Percentiles rank a stretch among this genome's conserved stretches.
Evolutionary conservation across 2,113 vertebrate species (phyloP).

Genomic region (Podarcis muralis): DNA sequence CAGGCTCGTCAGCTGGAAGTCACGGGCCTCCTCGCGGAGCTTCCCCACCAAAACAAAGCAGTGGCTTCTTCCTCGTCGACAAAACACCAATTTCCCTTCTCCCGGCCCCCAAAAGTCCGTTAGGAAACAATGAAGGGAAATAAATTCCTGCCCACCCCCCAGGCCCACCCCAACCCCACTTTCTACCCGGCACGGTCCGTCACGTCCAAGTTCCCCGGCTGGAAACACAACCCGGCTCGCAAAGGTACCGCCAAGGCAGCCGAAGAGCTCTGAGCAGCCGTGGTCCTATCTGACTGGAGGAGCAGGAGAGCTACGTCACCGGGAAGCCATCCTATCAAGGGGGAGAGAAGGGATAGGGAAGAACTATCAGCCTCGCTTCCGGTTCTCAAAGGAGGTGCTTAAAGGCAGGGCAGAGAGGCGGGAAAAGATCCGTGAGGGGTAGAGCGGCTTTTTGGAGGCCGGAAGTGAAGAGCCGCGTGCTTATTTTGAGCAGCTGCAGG

Average conservation of each 20-base stretch:
- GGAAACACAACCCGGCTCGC: not conserved
- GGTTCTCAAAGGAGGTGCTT: not conserved
- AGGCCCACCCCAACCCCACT: not conserved
- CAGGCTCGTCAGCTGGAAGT: not conserved
- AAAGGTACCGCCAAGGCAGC: not conserved
- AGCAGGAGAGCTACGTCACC: fast-evolving
- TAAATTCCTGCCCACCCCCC: not conserved
- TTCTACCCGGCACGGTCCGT: not conserved
- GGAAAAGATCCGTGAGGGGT: no score
- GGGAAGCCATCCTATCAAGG: not conserved
- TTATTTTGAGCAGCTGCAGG: no score
- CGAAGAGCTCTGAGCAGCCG: not conserved
- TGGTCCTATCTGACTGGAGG: constrained; percentile 31
- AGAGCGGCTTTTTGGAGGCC: no score
- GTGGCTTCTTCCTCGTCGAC: not conserved
- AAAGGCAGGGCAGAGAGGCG: no score
- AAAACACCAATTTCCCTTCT: not conserved
- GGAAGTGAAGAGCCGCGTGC: no score
- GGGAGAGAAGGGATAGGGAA: no score
- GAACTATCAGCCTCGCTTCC: not conserved
- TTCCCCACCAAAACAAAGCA: not conserved
- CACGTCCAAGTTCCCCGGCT: not conserved
- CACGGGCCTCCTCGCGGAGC: not conserved
- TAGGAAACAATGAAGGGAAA: not conserved
- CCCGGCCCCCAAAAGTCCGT: not conserved